Percentiles rank a stretch among this genome's conserved stretches.
Evolutionary conservation across 2,797 vertebrate genomes (phyloP).

Genomic region (Rhabdophis nuchalis): DNA sequence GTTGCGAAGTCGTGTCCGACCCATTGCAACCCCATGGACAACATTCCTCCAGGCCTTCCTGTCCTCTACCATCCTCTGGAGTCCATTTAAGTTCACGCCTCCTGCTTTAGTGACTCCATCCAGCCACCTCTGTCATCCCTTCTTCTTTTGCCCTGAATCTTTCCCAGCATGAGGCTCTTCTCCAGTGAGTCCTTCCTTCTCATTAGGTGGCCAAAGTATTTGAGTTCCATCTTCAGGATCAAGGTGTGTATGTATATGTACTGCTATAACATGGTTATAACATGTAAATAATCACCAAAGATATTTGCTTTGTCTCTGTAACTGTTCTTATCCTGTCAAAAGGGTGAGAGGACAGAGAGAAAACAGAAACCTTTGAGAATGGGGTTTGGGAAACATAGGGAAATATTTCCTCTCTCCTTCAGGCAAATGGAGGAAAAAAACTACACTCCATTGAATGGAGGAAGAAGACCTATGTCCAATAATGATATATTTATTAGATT

Average conservation of each 20-base stretch:
- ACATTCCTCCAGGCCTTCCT: too few species aligned
- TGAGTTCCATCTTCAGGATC: too few species aligned
- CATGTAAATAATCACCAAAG: background rate
- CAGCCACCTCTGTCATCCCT: too few species aligned
- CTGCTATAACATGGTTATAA: background rate
- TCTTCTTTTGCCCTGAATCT: too few species aligned
- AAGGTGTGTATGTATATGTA: background rate
- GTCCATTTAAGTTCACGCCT: too few species aligned
- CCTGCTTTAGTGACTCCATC: too few species aligned
- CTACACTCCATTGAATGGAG: background rate
- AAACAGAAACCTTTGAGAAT: background rate
- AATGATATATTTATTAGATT: background rate
- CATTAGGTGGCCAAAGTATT: too few species aligned
- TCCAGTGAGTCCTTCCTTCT: too few species aligned
- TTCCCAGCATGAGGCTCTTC: too few species aligned
- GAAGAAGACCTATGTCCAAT: background rate
- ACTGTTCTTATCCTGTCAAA: background rate
- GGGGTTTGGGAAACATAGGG: background rate
- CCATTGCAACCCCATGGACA: too few species aligned
- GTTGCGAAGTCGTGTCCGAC: too few species aligned
- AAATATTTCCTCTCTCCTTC: background rate
- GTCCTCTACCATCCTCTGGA: too few species aligned
- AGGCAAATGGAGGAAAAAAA: background rate
- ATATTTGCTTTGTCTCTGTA: background rate
- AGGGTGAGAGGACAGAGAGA: background rate